Conservation (phyloP, 1,140 invertebrate species). For the Drosophila serrata region DNA sequence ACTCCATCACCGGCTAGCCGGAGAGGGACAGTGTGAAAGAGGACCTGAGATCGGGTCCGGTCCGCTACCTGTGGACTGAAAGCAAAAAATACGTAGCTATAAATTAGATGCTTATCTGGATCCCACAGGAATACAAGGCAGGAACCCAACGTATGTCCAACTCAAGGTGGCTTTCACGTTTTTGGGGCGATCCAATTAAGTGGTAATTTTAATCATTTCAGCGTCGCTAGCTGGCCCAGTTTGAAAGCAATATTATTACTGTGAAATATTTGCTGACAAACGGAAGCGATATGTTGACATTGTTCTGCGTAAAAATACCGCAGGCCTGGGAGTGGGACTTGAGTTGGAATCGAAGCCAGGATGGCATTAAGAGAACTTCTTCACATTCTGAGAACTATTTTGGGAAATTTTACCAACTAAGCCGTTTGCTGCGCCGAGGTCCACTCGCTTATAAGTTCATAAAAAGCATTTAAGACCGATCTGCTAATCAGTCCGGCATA, state of each 20-base stretch:
- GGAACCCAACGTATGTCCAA: slow-evolving; percentile 17
- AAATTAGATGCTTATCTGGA: slow-evolving; percentile 79
- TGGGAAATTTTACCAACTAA: slow-evolving; percentile 4
- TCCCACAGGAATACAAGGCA: slow-evolving; percentile 18
- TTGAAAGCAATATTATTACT: slow-evolving; percentile 14
- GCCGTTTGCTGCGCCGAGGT: slow-evolving; percentile 28
- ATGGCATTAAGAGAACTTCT: not conserved
- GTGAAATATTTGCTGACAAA: slow-evolving; percentile 68
- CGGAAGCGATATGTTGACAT: slow-evolving; percentile 81
- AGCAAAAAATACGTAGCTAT: slow-evolving; percentile 66
- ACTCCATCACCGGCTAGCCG: not conserved
- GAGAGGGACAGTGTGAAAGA: not conserved
- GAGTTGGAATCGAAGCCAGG: slow-evolving; percentile 3
- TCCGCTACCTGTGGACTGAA: slow-evolving; percentile 29
- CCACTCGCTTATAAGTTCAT: slow-evolving; percentile 68
- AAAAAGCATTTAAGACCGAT: slow-evolving; percentile 71
- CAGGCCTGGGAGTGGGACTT: slow-evolving; percentile 17
- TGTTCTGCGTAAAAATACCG: slow-evolving; percentile 68
- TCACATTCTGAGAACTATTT: slow-evolving; percentile 23
- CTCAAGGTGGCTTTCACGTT: slow-evolving; percentile 59
- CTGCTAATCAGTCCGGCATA: slow-evolving; percentile 57
- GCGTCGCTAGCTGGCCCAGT: slow-evolving; percentile 43
- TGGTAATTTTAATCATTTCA: slow-evolving; percentile 77
- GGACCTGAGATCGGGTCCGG: not conserved
- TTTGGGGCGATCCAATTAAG: slow-evolving; percentile 67